phyloP scores from a whole-genome alignment of 2,888 invertebrate genomes.

The Emmelina monodactyla region DNA sequence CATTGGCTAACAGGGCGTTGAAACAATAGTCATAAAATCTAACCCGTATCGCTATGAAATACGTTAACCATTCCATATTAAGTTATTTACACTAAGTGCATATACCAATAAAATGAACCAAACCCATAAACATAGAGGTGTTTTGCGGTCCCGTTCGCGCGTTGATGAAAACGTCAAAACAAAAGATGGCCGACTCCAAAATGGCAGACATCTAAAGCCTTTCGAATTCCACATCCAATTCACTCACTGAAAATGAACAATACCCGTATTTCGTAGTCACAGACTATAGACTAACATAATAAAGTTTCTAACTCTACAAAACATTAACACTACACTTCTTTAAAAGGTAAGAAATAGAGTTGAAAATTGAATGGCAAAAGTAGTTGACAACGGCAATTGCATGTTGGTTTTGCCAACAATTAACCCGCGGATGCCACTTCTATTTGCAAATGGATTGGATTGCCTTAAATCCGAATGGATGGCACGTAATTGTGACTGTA shows the following conservation, averaged over 20 bases:
- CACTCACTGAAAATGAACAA: conserved; percentile 47
- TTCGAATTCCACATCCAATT: conserved; percentile 43
- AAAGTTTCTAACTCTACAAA: not conserved
- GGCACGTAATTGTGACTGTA: not conserved
- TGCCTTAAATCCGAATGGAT: conserved; percentile 35
- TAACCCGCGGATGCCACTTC: conserved; percentile 45
- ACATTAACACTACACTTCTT: conserved; percentile 7
- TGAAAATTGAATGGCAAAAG: conserved; percentile 12
- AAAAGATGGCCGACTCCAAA: not conserved
- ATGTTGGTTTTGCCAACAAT: conserved; percentile 34
- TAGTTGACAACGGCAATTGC: conserved; percentile 6
- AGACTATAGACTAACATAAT: conserved; percentile 22
- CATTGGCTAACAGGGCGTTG: too few species aligned
- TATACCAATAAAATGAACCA: not conserved
- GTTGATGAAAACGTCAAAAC: not conserved
- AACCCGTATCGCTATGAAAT: not conserved
- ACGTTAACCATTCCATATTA: too few species aligned
- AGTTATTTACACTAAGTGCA: too few species aligned
- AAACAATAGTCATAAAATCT: not conserved
- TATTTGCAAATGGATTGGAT: conserved; percentile 59
- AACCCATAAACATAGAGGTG: not conserved
- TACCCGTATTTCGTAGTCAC: conserved; percentile 39
- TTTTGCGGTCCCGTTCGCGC: not conserved
- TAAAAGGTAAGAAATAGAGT: conserved; percentile 13
- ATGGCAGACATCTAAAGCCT: conserved; percentile 9